Evolutionary conservation across 2,888 invertebrate genomes (phyloP), one percentile per base, ranked within the genome.

Genomic region (Ectobius pallidus): DNA sequence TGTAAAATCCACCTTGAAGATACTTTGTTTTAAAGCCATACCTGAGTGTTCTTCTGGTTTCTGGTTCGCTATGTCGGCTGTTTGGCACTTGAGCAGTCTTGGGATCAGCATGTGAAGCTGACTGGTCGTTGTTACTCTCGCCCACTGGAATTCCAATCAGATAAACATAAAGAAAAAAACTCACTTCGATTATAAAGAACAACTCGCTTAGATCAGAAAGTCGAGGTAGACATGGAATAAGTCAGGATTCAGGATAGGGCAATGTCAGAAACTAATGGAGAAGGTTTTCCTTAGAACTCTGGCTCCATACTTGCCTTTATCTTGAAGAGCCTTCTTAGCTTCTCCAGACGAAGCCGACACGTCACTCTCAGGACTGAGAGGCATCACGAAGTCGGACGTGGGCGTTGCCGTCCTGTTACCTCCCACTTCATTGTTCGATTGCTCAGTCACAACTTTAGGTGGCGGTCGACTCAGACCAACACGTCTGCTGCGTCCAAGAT

Each of bases 281-380:
- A 34, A 34, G 7, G 11, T 34, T 7, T 34, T 34, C 11, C 11
- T 34, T 7, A 34, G 7, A 11, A 34, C 34, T 34, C 34, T n/a
- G n/a, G 11, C 34, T 11, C 11, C 34, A 34, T 34, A 34, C 11
- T 34, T 34, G 34, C 67, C 67, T 61, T 70, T 46, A 14, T 70
- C 61, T 14, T 44, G 58, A 9, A 63, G 27, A 25, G 63, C 62
- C 30, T 73, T 75, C 32, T 71, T 73, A 11, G 62, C 70, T n/a
- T 76, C 76, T 20, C 72, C 74, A 11, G 76, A 74, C 16, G 68
- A 75, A 0, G 81, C 82, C 2, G 84, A 83, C 22, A 82, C 81
- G 72, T 84, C 84, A 75, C 83, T 84, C 67, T 84, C 84, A 27
- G 83, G 83, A 74, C 83, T 84, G 18, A 82, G 75, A 4, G 84